Base-by-base conservation (phyloP, 92 coral and sea anemone species). In the Palythoa grandiflora region DNA sequence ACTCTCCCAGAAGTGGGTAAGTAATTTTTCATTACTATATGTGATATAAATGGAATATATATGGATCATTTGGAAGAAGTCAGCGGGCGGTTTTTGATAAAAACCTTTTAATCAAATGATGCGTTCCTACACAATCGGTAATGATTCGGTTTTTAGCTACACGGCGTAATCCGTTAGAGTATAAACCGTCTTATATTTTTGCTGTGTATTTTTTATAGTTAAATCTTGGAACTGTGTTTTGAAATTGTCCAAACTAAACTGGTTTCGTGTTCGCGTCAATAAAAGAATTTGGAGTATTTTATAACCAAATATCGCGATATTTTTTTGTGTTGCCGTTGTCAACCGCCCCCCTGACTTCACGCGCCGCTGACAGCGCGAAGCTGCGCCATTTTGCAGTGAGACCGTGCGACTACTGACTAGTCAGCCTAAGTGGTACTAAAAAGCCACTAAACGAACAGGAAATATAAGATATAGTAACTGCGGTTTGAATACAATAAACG, bases 341-440 rank as follows among this genome's bases (percentile, higher is more conserved):
- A 70, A 28, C 74, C 44, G 74, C 44, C 74, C 74, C 74, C 74
- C 74, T 70, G 74, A 35, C 74, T 70, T 35, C 39, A 28, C 74
- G 74, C 74, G 35, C 44, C 74, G 17, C 74, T 70, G 75, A 81
- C 44, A 71, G 20, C 40, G 7, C 68, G 55, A 21, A 74, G n/a
- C 86, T 17, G 71, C 86, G 86, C 86, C 86, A 81, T 81, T 81
- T 81, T 81, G 75, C 66, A 52, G 74, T 28, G 40, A 77, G 65
- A 21, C 85, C 60, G 65, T 40, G 51, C 53, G 53, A 17, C 83
- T 75, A 60, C 75, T 28, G 71, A 51, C 71, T 17, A 61, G 85
- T 60, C 55, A 19, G 39, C 61, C 21, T 35, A 66, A n/a, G 73
- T 75, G 59, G 44, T 14, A 38, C 28, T 44, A 44, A 44, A 28